Percentiles rank a stretch among this genome's conserved stretches.
Conservation (phyloP, 1,140 invertebrate genomes). For the Limonius californicus region DNA sequence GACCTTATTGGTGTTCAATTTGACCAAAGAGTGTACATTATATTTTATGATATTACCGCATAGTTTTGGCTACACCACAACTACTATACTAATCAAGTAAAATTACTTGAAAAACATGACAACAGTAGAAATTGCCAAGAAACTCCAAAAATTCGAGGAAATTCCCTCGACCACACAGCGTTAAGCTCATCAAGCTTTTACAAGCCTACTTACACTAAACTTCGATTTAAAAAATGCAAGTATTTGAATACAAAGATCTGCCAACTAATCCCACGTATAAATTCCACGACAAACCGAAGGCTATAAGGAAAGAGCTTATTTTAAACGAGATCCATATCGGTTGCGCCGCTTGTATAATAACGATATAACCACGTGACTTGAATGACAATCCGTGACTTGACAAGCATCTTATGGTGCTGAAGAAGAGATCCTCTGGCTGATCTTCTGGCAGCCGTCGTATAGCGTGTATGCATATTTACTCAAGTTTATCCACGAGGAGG, state of each 20-base stretch:
- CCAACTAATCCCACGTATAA: background rate
- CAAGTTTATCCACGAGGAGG: background rate
- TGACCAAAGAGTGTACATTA: no score
- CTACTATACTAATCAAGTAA: no score
- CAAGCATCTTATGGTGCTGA: conserved; percentile 24
- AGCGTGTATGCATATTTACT: background rate
- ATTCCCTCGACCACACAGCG: no score
- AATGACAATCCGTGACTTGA: conserved; percentile 31
- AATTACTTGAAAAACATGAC: no score
- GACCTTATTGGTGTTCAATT: no score
- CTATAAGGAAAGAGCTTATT: conserved; percentile 4
- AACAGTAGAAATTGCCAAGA: no score
- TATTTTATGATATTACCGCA: no score
- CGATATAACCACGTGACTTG: conserved; percentile 29
- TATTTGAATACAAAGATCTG: background rate
- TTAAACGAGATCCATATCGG: conserved; percentile 3
- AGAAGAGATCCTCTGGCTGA: conserved; percentile 23
- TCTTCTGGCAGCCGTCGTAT: background rate
- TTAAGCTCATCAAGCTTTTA: no score
- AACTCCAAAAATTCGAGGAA: no score
- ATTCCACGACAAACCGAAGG: background rate
- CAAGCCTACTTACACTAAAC: no score
- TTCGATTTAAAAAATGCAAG: background rate
- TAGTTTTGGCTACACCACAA: no score
- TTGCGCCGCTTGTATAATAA: conserved; percentile 25